Conservation (phyloP, 2,797 vertebrate species). For the Echeneis naucrates region DNA sequence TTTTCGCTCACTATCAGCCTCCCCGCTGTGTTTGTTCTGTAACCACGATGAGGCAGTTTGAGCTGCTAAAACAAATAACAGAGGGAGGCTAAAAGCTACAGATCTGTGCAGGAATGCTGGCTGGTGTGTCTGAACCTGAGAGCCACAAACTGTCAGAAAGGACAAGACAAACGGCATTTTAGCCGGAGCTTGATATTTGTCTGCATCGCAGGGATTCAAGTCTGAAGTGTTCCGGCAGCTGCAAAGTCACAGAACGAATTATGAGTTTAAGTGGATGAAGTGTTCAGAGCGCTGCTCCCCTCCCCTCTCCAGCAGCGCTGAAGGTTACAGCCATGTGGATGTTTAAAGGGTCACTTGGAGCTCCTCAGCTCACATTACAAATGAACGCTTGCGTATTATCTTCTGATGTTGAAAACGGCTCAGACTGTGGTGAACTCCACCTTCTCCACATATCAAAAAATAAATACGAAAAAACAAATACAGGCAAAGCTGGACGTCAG, state of each 20-base stretch:
- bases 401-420: background rate
- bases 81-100: conserved; percentile 23
- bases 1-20: too few relatives aligned
- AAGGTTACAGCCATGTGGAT: background rate
- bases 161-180: conserved; percentile 14
- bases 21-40: background rate
- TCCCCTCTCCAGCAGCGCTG: background rate
- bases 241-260: background rate
- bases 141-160: background rate
- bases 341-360: background rate
- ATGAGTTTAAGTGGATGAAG: conserved; percentile 22
- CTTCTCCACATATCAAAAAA: background rate
- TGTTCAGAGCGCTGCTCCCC: conserved; percentile 1
- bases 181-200: conserved; percentile 9
- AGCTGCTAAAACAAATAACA: conserved; percentile 36
- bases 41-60: conserved; percentile 11
- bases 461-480: background rate
- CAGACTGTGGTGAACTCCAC: background rate
- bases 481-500: background rate
- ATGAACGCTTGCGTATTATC: background rate
- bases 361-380: background rate
- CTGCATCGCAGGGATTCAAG: conserved; percentile 12
- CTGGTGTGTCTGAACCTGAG: conserved; percentile 14
- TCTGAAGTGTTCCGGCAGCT: conserved; percentile 12
- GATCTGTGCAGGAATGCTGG: conserved; percentile 38